Base-by-base conservation (phyloP, 2,113 vertebrate genomes). In the Tragelaphus imberbis region DNA sequence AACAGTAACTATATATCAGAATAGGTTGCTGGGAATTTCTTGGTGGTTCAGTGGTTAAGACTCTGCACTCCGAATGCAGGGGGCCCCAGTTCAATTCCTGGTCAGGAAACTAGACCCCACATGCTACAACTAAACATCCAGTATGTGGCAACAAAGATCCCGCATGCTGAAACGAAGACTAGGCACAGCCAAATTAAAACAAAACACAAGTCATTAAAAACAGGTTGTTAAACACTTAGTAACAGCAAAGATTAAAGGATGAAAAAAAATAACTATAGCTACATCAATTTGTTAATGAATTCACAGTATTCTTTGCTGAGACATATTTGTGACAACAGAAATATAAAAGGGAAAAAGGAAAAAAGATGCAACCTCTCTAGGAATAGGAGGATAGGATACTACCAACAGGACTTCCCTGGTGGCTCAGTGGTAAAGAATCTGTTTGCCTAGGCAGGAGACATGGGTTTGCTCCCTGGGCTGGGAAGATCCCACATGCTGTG, bases 161-260 rank as follows among this genome's bases (percentile, higher is more conserved):
- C 1, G 0, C 6, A 3, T 27, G 12, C 23, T 44, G 71, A 44
- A 27, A 77, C 0, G 6, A 27, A 77, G 40, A 77, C 40, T 77
- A 1, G 6, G 71, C 40, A 44, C 23, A 15, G 36, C 40, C 71
- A 77, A 80, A 49, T 13, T 49, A 49, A 80, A 80, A 80, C 77
- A 47, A 80, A 49, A 80, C 27, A 49, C 27, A 80, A 49, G 17
- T 27, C 71, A 27, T 77, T 77, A 77, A 77, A 27, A 55, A 55
- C 12, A 82, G 51, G 51, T 82, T 82, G 80, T 82, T 55, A 82
- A 55, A 82, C 11, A 53, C 47, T 33, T 30, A 55, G 14, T 82
- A 55, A 82, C 5, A 84, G 53, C 21, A 84, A 84, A 56, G 81
- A 23, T 36, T 84, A 84, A 84, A 56, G 53, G 81, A 13, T 14